Evolutionary conservation across 64 coral and sea anemone species (phyloP), one percentile per base, ranked within the genome.

Genomic region (Acropora yongei): DNA sequence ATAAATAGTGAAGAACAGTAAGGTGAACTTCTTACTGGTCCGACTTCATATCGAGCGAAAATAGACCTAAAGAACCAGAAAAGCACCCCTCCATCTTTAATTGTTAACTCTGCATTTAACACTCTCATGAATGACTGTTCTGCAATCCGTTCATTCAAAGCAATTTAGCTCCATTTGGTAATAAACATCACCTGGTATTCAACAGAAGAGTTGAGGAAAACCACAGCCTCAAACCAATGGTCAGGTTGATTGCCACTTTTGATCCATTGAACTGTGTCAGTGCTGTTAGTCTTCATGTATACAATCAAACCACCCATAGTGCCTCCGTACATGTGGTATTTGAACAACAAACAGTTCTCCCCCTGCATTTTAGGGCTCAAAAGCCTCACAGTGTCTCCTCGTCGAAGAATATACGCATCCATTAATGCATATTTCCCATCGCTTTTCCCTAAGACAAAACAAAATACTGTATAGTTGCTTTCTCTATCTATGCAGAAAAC

Each of bases 321-420:
- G 19, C 11, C n/a, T 39, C 91, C 91, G 20, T 72, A 80, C 91
- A 93, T 93, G 44, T 93, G 83, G 57, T 93, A 93, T 72, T 67
- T 78, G 18, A 93, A 41, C 17, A 83, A 75, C 58, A 93, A 43
- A 41, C 91, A 93, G 6, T 80, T 84, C 44, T 83, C 75, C 39
- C 91, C 75, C 10, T 87, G 49, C 2, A 93, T 93, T 41, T 13
- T 41, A 1, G 91, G 83, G 46, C 91, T 93, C 6, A 93, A 41
- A 19, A 93, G 46, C 58, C 91, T 76, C 41, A 49, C 76, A 12
- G 16, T 93, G 19, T 86, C 75, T 4, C 91, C 91, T 39, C 76
- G 69, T 47, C 55, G 47, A 72, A 76, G 80, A 5, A 42, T 47
- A 1, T 55, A 78, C 3, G 91, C 83, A 19, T 93, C 91, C 20